Base-by-base conservation (phyloP, 2,113 vertebrate genomes). In the Nestor notabilis region DNA sequence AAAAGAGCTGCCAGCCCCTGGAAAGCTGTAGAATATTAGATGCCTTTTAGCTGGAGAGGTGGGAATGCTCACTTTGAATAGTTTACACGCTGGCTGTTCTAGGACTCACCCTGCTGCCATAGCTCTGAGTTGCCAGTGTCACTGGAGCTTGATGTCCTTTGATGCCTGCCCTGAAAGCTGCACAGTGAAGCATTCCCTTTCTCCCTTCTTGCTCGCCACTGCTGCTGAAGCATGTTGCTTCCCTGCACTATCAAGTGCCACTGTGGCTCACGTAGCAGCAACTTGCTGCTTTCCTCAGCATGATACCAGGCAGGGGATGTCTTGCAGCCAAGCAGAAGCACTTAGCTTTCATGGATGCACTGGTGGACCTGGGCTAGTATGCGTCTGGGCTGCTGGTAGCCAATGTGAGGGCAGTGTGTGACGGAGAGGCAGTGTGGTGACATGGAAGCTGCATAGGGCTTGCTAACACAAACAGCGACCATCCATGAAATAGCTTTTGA, bases 381-480 rank as follows among this genome's bases (percentile, higher is more conserved):
- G 35, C 53, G 49, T 55, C 43, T 12, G 21, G 47, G 77, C 75
- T 61, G 50, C 83, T 84, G 49, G 27, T 79, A 29, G 70, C 55
- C 74, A 24, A 1, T 25, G n/a, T 4, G 4, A 74, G 75, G 41
- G 74, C 82, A 49, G 3, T 2, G 9, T 46, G 27, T 64, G 71
- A 17, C 49, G 49, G 23, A 43, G 41, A 76, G 74, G 35, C 52
- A n/a, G 27, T 14, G 10, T n/a, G n/a, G 78, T 3, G 3, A 12
- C 0, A 0, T 18, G 35, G 37, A 69, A 43, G 49, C 50, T 75
- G 29, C 41, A 16, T 4, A 7, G 41, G 24, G 31, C 17, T 44
- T 19, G 29, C 47, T 65, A 17, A 44, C 5, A 24, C 0, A 1
- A 63, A 23, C 6, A 11, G 29, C 0, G 2, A 13, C 28, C 5